Base-by-base conservation (phyloP, 2,888 invertebrate species). In the Arctia plantaginis region DNA sequence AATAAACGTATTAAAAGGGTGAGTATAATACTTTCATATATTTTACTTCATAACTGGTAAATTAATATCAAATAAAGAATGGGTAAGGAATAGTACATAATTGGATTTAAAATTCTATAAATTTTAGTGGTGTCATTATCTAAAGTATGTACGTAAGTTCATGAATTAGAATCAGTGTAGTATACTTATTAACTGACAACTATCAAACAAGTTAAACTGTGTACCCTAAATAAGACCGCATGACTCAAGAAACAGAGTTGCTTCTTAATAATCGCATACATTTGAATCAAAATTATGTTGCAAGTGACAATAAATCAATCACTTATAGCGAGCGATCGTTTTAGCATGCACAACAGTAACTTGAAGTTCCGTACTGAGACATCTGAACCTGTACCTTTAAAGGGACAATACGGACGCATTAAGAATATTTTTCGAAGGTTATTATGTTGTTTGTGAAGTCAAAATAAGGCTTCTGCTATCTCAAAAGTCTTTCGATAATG, bases 331-430 rank as follows among this genome's bases (percentile, higher is more conserved):
- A 69, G 27, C 69, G 39, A 71, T 69, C 18, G 71, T 81, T 84
- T 81, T 77, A 77, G 80, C 51, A 88, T 88, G 83, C 87, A 84
- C 75, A 77, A 74, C 72, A 64, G 64, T 27, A 30, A 41, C n/a
- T 69, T 20, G 72, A 39, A 66, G 71, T 72, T 71, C 70, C 39
- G 47, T 8, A 65, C 59, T 59, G 69, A 75, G 74, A 64, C 71
- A 76, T 81, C 80, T 78, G 77, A 74, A 51, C 67, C 75, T 78
- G 72, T 62, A 59, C 82, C 77, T 79, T 79, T 67, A 79, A 75
- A 77, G 80, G 78, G 41, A 82, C 82, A 82, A 79, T 76, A 71
- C 69, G 67, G 47, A 72, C 66, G 55, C 59, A 65, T 65, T 71
- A 75, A 67, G 33, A 75, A 35, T 76, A 74, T 75, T 70, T 76